Evolutionary conservation across 2,888 invertebrate species (phyloP), one percentile per base, ranked within the genome.

Genomic region (Nemapogon koenigi): DNA sequence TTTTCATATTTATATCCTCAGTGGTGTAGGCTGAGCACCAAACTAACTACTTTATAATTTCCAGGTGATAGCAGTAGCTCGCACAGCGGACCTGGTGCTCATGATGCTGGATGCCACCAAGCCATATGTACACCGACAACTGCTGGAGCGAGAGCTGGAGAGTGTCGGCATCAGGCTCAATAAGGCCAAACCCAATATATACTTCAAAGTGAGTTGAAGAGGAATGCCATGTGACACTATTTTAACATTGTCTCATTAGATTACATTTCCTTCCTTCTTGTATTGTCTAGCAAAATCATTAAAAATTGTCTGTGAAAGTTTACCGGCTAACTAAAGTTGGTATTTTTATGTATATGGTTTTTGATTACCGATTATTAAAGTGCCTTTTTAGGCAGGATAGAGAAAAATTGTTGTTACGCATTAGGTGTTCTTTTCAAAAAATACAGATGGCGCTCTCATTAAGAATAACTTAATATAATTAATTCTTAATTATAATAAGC

Each of bases 101-200:
- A 99, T 99, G 93, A 99, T 99, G 98, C 71, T 99, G 62, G 99
- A 99, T 62, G 98, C 99, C 0, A 96, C 97, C 0, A 99, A 99
- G 70, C 95, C 96, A 38, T 97, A 97, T 58, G 92, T 96, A 28
- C 99, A 99, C 65, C 85, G 94, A 43, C 87, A 89, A 45, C 78
- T 97, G 39, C 78, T 99, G 17, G 98, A 98, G 64, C 88, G 84
- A 45, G 99, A 99, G 66, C 82, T 99, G 63, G 99, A 99, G 78
- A 91, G 93, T 53, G 98, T 99, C 18, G 99, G 98, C 42, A 98
- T 99, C 52, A 82, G 99, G 52, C 83, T 99, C 42, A 99, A 99
- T 71, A 96, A 94, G 66, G 79, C 78, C 40, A 96, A 92, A 66
- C 99, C 99, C 2, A 97, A 98, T 63, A 98, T 99, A 65, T 99